Base-by-base conservation (phyloP, 2,113 vertebrate species). In the Aegotheles bennettii region DNA sequence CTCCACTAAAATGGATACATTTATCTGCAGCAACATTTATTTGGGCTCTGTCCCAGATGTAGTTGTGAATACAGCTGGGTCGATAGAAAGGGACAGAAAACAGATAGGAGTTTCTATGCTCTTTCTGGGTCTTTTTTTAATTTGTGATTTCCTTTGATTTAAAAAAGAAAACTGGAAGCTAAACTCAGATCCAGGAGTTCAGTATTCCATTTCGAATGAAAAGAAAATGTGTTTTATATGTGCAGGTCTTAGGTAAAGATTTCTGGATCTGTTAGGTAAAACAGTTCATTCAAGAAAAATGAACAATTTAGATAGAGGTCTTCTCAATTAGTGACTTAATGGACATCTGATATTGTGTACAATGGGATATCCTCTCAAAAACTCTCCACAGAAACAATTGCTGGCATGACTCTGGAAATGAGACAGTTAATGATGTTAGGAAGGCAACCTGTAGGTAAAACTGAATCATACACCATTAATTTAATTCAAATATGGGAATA, bases 401-500 rank as follows among this genome's bases (percentile, higher is more conserved):
- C 28, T 89, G 51, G 42, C 2, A 0, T 75, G 43, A 51, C 7
- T 90, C 59, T 82, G 89, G 81, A 91, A 89, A 84, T 64, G 21
- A 87, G 36, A 36, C 8, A 83, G 75, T 89, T 96, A 82, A 71
- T 65, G 50, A 76, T 15, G 63, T 69, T 88, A 65, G 67, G 67
- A 92, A 92, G 76, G 68, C 2, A 3, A 35, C 7, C 42, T 74
- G 42, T 25, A 88, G 63, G 88, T 80, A 92, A 90, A 93, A 53
- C 20, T 67, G 86, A 90, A 93, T 87, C 33, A 42, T n/a, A 51
- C 35, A 63, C 56, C 26, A 29, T 89, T 90, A 63, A 90, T 92
- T 84, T 84, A 90, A 92, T 93, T 92, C 50, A 89, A 84, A 78
- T 90, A 90, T 78, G 77, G 51, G 53, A 82, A 53, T 95, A 35